Evolutionary conservation across 2,888 invertebrate species (phyloP), one percentile per base, ranked within the genome.

Genomic region (Tetragonula carbonaria): DNA sequence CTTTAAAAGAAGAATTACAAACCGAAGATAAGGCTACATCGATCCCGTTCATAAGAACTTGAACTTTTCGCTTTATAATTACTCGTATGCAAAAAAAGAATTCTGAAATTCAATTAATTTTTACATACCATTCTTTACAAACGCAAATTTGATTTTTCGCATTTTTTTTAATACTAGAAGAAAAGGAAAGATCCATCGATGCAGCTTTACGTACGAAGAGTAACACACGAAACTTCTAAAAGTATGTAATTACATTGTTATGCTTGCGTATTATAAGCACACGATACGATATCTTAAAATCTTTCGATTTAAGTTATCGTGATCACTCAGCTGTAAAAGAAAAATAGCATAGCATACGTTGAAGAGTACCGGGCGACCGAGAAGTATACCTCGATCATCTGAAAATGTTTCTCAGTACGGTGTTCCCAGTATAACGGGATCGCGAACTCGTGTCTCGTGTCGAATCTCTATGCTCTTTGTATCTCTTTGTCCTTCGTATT

Each of bases 391-490:
- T 83, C 86, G 83, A 90, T 89, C 87, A 85, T 80, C 82, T 89
- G 90, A 89, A 90, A 90, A 90, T 82, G 78, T 86, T 88, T 78
- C 78, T 72, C 72, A n/a, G n/a, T 76, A 79, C 65, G 70, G 77
- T 87, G 80, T 85, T 90, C 87, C 86, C 86, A 73, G 78, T 79
- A 86, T 91, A 91, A 91, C 91, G 91, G 91, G 91, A 91, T 88
- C 84, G 80, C 87, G 89, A 91, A 90, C 91, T 89, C 88, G 84
- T 88, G 90, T 87, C 86, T 88, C 88, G 84, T 88, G 90, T 87
- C 86, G 86, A 91, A 87, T 89, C 90, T 87, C 90, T 87, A 90
- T 81, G 86, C 71, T 86, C 79, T 78, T 86, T 84, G 76, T 77
- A 66, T 84, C 86, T 88, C 87, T 88, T 86, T 88, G 90, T 90